Evolutionary conservation across 1,140 invertebrate species (phyloP).

Genomic region (Globodera ellingtonae): DNA sequence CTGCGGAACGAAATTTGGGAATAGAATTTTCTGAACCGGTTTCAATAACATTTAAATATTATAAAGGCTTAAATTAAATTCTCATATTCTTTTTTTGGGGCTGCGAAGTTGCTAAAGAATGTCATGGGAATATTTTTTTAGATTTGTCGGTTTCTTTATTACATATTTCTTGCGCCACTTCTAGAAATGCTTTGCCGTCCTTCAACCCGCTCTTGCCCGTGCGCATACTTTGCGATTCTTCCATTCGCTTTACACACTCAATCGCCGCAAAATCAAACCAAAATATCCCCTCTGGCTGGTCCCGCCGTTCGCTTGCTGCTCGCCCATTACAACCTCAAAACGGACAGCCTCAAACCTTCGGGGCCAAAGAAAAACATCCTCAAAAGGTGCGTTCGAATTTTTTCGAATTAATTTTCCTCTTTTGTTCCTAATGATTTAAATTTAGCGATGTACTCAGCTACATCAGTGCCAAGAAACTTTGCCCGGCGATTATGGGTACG

Average conservation of each 20-base stretch:
- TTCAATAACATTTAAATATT: no score
- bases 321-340: conserved; percentile 42
- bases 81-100: no score
- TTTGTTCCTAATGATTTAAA: conserved; percentile 35
- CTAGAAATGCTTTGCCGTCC: not conserved
- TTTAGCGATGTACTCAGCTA: conserved; percentile 40
- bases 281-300: conserved; percentile 26
- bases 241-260: not conserved
- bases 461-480: conserved; percentile 31
- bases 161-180: not conserved
- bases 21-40: no score
- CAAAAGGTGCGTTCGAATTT: conserved; percentile 48
- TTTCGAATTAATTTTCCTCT: conserved; percentile 60
- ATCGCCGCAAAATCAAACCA: not conserved
- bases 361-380: conserved; percentile 53
- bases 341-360: conserved; percentile 21
- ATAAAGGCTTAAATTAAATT: no score
- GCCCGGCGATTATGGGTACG: conserved; percentile 6
- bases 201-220: not conserved
- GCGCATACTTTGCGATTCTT: not conserved
- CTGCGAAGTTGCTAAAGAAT: no score
- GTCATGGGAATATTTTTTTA: no score
- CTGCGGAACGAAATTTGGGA: no score
- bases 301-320: conserved; percentile 47
- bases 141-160: no score